Percentiles rank a stretch among this genome's conserved stretches.
These are phyloP conservation scores for Achatina immaculata DNA, from an alignment of 1,140 invertebrate genomes.

Conservation along the genomic window DNA sequence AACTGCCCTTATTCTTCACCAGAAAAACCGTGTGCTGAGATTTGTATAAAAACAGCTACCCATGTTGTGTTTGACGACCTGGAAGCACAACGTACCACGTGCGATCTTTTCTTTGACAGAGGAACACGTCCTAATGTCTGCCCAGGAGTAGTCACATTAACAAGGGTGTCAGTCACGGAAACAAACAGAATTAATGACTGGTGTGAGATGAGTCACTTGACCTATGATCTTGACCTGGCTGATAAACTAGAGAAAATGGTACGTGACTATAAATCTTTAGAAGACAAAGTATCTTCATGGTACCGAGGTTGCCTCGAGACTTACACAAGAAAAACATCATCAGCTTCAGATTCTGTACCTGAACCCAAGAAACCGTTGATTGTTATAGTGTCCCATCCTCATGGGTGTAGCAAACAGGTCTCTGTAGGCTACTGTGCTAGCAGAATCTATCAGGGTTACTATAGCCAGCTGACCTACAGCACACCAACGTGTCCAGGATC, in stretches of 20 bases:
- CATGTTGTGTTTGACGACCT: neutral
- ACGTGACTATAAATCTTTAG: neutral
- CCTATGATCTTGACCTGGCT: neutral
- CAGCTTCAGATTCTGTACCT: too few species aligned
- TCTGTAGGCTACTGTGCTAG: neutral
- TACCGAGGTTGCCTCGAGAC: neutral
- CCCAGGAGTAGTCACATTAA: neutral
- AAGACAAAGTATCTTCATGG: neutral
- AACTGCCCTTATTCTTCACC: neutral
- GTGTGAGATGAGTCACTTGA: neutral
- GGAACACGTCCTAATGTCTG: neutral
- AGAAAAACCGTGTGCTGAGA: neutral
- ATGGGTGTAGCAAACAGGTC: neutral
- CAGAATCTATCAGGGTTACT: neutral
- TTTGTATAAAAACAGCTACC: neutral
- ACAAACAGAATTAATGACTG: neutral
- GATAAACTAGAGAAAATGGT: neutral
- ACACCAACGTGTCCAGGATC: neutral
- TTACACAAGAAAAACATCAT: too few species aligned
- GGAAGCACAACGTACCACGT: neutral
- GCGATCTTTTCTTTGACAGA: neutral
- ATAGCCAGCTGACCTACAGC: neutral
- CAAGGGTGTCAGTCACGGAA: neutral
- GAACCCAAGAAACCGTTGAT: neutral
- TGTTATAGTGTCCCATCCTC: neutral